Percentiles rank a stretch among this genome's conserved stretches.
phyloP scores from a whole-genome alignment of 2,888 invertebrate species.

The Trachelus troglodyta region DNA sequence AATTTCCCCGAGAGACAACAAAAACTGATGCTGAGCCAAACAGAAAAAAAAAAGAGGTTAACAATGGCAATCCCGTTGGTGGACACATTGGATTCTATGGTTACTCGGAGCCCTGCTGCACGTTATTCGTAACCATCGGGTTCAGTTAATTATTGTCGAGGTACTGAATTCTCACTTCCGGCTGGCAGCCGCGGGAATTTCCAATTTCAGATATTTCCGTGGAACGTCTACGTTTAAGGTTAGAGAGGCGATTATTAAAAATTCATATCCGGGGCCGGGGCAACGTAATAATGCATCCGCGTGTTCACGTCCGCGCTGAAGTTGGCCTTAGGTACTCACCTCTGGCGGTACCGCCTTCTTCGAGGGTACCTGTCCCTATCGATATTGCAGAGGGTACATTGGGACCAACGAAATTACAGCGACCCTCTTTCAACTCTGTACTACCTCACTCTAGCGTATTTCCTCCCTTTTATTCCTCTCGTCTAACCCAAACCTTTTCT shows the following conservation, averaged over 20 bases:
- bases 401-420: slow-evolving; percentile 8
- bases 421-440: not conserved
- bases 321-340: not conserved
- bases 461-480: slow-evolving; percentile 1
- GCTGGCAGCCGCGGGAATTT: slow-evolving; percentile 35
- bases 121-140: not conserved
- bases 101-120: not conserved
- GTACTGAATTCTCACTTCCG: slow-evolving; percentile 18
- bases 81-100: not conserved
- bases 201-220: slow-evolving; percentile 32
- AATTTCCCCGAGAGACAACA: not conserved
- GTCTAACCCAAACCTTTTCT: not conserved
- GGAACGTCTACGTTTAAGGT: not conserved
- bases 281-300: slow-evolving; percentile 43
- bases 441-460: slow-evolving; percentile 6
- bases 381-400: slow-evolving; percentile 7
- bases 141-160: not conserved
- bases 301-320: slow-evolving; percentile 4
- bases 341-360: not conserved
- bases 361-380: slow-evolving; percentile 1
- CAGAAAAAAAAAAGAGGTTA: not conserved
- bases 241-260: slow-evolving; percentile 48
- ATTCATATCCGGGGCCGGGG: slow-evolving; percentile 42
- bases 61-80: not conserved
- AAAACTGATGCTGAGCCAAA: not conserved